Evolutionary conservation across 1,140 invertebrate species (phyloP).

Genomic region (Drosophila sucinea): DNA sequence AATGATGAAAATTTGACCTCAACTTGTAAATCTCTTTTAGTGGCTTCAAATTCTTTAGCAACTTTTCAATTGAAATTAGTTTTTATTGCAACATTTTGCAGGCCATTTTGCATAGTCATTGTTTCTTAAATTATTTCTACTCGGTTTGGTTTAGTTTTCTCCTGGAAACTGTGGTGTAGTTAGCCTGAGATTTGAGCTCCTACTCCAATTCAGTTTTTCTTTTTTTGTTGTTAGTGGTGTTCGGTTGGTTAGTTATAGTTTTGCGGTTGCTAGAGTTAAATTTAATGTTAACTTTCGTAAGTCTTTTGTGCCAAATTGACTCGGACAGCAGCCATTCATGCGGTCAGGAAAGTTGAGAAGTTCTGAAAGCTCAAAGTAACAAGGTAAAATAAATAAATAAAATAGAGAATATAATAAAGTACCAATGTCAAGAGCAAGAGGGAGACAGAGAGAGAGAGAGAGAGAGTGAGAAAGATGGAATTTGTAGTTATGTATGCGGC

Average conservation of each 20-base stretch:
- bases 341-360: constrained; percentile 12
- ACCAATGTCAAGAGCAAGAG: background rate
- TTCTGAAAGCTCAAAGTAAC: constrained; percentile 10
- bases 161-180: background rate
- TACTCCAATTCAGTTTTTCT: background rate
- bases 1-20: too few species aligned
- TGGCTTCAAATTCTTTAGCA: too few species aligned
- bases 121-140: background rate
- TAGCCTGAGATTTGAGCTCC: background rate
- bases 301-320: constrained; percentile 3
- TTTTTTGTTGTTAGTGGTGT: constrained; percentile 3
- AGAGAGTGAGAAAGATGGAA: background rate
- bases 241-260: constrained; percentile 16
- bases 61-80: too few species aligned
- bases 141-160: background rate
- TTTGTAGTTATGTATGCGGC: background rate
- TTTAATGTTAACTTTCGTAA: constrained; percentile 5
- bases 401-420: constrained; percentile 8
- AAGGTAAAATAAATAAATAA: constrained; percentile 9
- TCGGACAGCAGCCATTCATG: constrained; percentile 6
- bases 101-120: too few species aligned
- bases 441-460: background rate
- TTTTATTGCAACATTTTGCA: too few species aligned
- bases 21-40: too few species aligned
- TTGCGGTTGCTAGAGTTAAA: constrained; percentile 8